Base-by-base conservation (phyloP, 2,797 vertebrate genomes). In the Spheniscus humboldti region DNA sequence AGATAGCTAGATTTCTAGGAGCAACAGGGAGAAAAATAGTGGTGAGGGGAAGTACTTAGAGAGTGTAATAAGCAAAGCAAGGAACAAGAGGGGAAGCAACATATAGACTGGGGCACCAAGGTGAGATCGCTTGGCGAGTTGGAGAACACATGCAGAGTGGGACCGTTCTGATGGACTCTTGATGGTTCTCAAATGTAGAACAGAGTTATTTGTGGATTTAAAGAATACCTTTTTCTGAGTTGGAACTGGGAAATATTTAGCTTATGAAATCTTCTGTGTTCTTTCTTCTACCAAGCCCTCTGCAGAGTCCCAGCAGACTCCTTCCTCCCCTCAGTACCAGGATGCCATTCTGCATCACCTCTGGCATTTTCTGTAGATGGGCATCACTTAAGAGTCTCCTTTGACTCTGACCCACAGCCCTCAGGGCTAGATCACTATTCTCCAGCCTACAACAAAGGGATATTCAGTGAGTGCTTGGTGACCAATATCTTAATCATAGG, bases 101-200 rank as follows among this genome's bases (percentile, higher is more conserved):
- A n/a, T 13, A 41, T 3, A 52, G 23, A 73, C 35, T 37, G 43
- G 15, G 9, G 6, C 0, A 3, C 9, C 19, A 55, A 18, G 6
- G 39, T 41, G 33, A 62, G 20, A 39, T 10, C 3, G 4, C 53
- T 75, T 31, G 43, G 17, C 2, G 4, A 79, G 19, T 10, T 68
- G 35, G 31, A 75, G 43, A 85, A 75, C 25, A 14, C 15, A 39
- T 25, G 50, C 5, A 27, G 10, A 64, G 20, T 4, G 2, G 5
- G 47, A 52, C 9, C 2, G 1, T 86, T 95, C 59, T 67, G 59
- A 73, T 1, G 13, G 31, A 66, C 43, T 47, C 71, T 30, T 57
- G 31, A 2, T 10, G 43, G 66, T 88, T 91, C 77, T 84, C 10
- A 59, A 59, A 19, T 15, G 23, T 16, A 10, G 24, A 83, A 90